These are phyloP conservation scores for Epinephelus moara DNA, from an alignment of 2,113 vertebrate species.

Conservation along the genomic window DNA sequence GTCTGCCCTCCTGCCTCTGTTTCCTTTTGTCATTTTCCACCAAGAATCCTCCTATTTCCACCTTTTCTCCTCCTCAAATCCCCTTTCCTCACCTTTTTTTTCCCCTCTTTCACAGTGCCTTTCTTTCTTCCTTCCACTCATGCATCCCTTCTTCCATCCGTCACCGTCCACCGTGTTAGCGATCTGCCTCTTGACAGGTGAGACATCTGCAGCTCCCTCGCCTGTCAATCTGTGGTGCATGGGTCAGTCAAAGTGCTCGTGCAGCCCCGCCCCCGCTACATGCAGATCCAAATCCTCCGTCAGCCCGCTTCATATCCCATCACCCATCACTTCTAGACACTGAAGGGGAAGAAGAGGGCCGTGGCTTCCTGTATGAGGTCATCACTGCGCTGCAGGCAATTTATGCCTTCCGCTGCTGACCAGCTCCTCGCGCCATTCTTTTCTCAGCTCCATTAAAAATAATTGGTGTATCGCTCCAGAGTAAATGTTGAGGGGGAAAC, in stretches of 20 bases:
- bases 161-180: conserved; percentile 59
- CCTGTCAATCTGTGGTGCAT: conserved; percentile 45
- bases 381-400: conserved; percentile 37
- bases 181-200: conserved; percentile 54
- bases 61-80: conserved; percentile 1
- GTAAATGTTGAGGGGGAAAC: conserved; percentile 72
- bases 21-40: conserved; percentile 34
- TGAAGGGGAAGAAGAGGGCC: conserved; percentile 33
- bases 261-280: not conserved
- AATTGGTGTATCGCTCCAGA: conserved; percentile 72
- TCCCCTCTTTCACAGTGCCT: not conserved
- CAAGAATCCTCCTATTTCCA: conserved; percentile 28
- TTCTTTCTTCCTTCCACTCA: conserved; percentile 16
- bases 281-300: conserved; percentile 4
- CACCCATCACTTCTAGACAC: conserved; percentile 38
- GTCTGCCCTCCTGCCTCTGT: conserved; percentile 36
- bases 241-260: conserved; percentile 36
- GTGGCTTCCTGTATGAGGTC: conserved; percentile 68
- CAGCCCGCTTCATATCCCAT: conserved; percentile 16
- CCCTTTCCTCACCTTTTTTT: not conserved
- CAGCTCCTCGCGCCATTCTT: conserved; percentile 49
- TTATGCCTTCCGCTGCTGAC: conserved; percentile 48
- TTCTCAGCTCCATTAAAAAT: conserved; percentile 77
- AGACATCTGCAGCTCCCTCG: conserved; percentile 48
- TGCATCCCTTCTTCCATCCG: conserved; percentile 36